Base-by-base conservation (phyloP, 2,888 invertebrate species). In the Elmis aenea region DNA sequence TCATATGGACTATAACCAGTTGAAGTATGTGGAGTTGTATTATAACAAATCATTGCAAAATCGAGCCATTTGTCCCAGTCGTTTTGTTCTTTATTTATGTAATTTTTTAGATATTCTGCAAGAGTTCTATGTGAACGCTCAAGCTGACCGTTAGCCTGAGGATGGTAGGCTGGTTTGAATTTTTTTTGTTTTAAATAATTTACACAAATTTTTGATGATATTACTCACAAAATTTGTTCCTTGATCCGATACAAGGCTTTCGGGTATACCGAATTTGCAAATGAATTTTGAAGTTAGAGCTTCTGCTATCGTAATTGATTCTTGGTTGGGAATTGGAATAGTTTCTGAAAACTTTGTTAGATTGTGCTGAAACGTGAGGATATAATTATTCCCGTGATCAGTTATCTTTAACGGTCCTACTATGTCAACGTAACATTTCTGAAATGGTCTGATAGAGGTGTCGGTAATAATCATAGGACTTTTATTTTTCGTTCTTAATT, bases 61-160 rank as follows among this genome's bases (percentile, higher is more conserved):
- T 45, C 36, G n/a, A 61, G 14, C 46, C 48, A 53, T 22, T 49
- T 28, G 32, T 60, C 56, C 59, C 62, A 63, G 38, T 60, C 48
- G 3, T 33, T 33, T 34, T 45, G 42, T 10, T 53, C 39, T 18
- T 38, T n/a, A 5, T 51, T 50, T 2, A 58, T 51, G 33, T 45
- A 57, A 29, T 50, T 46, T 32, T 50, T 42, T 2, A 62, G 21
- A 35, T 55, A 56, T 15, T 56, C 53, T 0, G 36, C 42, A 10
- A 62, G 24, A 1, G 56, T 57, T 18, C 46, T 32, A 27, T 64
- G 60, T 6, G 43, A 46, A 13, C 62, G 33, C 38, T 61, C 62
- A 6, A 58, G 16, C 2, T 48, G 40, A 5, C 59, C 55, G 10
- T 57, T 57, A 2, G 45, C 41, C 38, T 54, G 45, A 2, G 55